Evolutionary conservation across 2,888 invertebrate genomes (phyloP).

Genomic region (Stenolophus ochropezus): DNA sequence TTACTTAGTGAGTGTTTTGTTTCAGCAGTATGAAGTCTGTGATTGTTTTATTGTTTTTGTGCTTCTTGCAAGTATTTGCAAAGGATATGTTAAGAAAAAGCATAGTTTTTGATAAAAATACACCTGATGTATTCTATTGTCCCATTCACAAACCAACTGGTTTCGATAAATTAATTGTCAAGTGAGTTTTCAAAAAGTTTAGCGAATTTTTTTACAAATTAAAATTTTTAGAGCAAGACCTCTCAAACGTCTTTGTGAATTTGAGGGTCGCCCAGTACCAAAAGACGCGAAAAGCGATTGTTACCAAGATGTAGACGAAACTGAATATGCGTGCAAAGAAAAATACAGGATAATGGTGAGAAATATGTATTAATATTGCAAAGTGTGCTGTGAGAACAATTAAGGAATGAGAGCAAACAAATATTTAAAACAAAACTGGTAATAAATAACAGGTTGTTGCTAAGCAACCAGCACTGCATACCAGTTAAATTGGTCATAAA

Average conservation of each 20-base stretch:
- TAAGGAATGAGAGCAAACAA: no score
- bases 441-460: no score
- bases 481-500: no score
- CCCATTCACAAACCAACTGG: slow-evolving; percentile 86
- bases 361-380: no score
- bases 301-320: slow-evolving; percentile 87
- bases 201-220: no score
- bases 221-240: slow-evolving; percentile 76
- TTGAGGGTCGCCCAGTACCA: slow-evolving; percentile 81
- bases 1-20: slow-evolving; percentile 8
- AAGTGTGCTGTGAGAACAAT: no score
- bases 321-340: slow-evolving; percentile 87
- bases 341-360: slow-evolving; percentile 87
- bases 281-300: slow-evolving; percentile 86
- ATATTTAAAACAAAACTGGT: no score
- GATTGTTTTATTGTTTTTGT: slow-evolving; percentile 46
- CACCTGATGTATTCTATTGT: slow-evolving; percentile 87
- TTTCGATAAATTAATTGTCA: slow-evolving; percentile 83
- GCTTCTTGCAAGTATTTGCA: slow-evolving; percentile 67
- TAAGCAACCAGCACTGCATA: no score
- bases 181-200: slow-evolving; percentile 72
- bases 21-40: slow-evolving; percentile 33
- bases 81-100: slow-evolving; percentile 86
- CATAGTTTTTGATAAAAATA: slow-evolving; percentile 86
- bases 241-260: slow-evolving; percentile 83